A percentile compares a stretch with the other conserved stretches of the same genome.
phyloP scores from a whole-genome alignment of 2,797 vertebrate genomes.

The Toxotes lorentzi region DNA sequence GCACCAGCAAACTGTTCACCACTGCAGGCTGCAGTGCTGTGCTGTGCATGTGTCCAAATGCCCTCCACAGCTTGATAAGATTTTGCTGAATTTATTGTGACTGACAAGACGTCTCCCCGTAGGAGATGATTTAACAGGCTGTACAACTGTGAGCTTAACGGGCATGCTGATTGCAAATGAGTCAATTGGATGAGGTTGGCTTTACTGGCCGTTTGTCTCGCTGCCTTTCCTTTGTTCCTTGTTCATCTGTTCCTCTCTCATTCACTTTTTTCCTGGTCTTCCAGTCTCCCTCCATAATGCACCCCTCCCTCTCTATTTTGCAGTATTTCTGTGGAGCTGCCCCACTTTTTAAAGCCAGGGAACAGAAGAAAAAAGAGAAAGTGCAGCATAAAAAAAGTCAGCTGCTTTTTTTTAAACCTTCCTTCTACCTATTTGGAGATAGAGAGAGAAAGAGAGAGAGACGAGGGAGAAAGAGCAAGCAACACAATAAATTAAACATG shows the following conservation, averaged over 20 bases:
- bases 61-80: background rate
- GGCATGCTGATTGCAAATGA: constrained; percentile 42
- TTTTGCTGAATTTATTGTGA: constrained; percentile 1
- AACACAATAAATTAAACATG: background rate
- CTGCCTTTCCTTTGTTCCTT: constrained; percentile 1
- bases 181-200: constrained; percentile 8
- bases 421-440: background rate
- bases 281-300: background rate
- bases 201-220: background rate
- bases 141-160: constrained; percentile 27
- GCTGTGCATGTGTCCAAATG: background rate
- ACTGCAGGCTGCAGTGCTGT: constrained; percentile 29
- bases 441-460: background rate
- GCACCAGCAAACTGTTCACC: background rate
- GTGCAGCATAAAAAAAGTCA: constrained; percentile 36
- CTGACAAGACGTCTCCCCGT: background rate
- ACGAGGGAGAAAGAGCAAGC: background rate
- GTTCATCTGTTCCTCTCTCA: constrained; percentile 10
- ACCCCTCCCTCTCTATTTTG: constrained; percentile 25
- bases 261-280: constrained; percentile 1
- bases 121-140: constrained; percentile 29
- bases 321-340: constrained; percentile 34
- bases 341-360: constrained; percentile 49
- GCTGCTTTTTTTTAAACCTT: constrained; percentile 6
- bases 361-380: constrained; percentile 16